Percentiles rank a stretch among this genome's conserved stretches.
phyloP scores from a whole-genome alignment of 1,140 invertebrate species.

The Heliconius eleuchia region DNA sequence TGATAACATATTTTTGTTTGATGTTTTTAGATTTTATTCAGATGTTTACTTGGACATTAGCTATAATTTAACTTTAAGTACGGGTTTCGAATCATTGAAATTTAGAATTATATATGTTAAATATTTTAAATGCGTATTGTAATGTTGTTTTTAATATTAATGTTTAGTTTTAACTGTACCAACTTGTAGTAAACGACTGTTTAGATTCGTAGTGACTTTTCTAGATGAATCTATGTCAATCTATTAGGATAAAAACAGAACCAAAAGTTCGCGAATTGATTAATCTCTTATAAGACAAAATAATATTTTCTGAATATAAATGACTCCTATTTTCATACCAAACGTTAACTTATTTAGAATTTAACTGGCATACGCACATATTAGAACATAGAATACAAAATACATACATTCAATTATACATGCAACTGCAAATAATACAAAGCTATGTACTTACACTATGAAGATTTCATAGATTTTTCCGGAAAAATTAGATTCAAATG shows the following conservation, averaged over 20 bases:
- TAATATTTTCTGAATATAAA: conserved; percentile 78
- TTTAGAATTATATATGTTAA: conserved; percentile 58
- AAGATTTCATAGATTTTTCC: conserved; percentile 28
- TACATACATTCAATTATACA: conserved; percentile 39
- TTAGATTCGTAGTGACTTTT: conserved; percentile 68
- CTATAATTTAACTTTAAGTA: conserved; percentile 62
- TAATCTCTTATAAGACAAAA: conserved; percentile 65
- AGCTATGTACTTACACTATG: not conserved
- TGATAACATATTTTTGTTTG: conserved; percentile 53
- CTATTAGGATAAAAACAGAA: conserved; percentile 62
- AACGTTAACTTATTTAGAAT: conserved; percentile 67
- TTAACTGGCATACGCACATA: conserved; percentile 74
- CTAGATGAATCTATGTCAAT: conserved; percentile 66
- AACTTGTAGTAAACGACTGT: conserved; percentile 67
- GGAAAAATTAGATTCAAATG: conserved; percentile 37
- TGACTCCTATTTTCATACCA: conserved; percentile 77
- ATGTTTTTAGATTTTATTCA: conserved; percentile 54
- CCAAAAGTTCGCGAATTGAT: conserved; percentile 70
- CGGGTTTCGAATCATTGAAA: conserved; percentile 77
- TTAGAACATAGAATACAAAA: conserved; percentile 52
- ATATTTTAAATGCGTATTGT: conserved; percentile 59
- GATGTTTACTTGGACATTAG: conserved; percentile 57
- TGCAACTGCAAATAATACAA: conserved; percentile 11
- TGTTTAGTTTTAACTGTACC: conserved; percentile 52
- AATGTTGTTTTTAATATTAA: conserved; percentile 53